Percentiles rank a stretch among this genome's conserved stretches.
These are phyloP conservation scores for Euspilapteryx auroguttella DNA, from an alignment of 2,888 invertebrate genomes.

Conservation along the genomic window DNA sequence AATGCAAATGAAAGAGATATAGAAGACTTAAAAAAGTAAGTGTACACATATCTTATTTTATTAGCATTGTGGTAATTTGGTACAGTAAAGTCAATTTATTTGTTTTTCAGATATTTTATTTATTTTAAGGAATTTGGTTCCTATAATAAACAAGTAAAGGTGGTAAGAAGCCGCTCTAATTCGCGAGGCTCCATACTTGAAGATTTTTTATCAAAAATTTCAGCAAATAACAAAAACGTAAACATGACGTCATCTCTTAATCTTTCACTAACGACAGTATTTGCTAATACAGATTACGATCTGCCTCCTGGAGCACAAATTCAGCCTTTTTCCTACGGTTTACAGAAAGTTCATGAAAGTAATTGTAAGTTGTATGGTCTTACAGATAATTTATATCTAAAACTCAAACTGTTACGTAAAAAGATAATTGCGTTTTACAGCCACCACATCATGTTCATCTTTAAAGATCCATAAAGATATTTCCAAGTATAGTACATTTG, in stretches of 20 bases:
- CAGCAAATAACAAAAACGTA: slow-evolving; percentile 17
- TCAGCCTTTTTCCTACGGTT: slow-evolving; percentile 17
- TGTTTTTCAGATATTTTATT: slow-evolving; percentile 55
- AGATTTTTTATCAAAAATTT: slow-evolving; percentile 20
- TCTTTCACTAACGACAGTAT: slow-evolving; percentile 21
- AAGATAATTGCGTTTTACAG: too few species aligned
- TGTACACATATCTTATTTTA: background rate
- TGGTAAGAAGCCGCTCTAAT: slow-evolving; percentile 44
- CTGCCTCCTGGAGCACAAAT: slow-evolving; percentile 15
- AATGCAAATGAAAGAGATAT: slow-evolving; percentile 52
- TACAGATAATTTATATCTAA: too few species aligned
- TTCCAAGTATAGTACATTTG: slow-evolving; percentile 29
- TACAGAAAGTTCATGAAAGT: slow-evolving; percentile 36
- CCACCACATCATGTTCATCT: slow-evolving; percentile 40
- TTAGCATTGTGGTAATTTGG: too few species aligned
- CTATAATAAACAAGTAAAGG: slow-evolving; percentile 43
- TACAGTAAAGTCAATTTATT: too few species aligned
- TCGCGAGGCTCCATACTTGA: slow-evolving; percentile 49
- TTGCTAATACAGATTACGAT: slow-evolving; percentile 30
- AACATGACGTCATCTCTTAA: slow-evolving; percentile 19
- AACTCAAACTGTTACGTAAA: too few species aligned
- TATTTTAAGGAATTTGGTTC: slow-evolving; percentile 60
- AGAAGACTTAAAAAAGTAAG: slow-evolving; percentile 58
- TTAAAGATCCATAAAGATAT: slow-evolving; percentile 50
- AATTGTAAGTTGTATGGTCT: slow-evolving; percentile 35